Base-by-base conservation (phyloP, 2,113 vertebrate genomes). In the Phyllopteryx taeniolatus region DNA sequence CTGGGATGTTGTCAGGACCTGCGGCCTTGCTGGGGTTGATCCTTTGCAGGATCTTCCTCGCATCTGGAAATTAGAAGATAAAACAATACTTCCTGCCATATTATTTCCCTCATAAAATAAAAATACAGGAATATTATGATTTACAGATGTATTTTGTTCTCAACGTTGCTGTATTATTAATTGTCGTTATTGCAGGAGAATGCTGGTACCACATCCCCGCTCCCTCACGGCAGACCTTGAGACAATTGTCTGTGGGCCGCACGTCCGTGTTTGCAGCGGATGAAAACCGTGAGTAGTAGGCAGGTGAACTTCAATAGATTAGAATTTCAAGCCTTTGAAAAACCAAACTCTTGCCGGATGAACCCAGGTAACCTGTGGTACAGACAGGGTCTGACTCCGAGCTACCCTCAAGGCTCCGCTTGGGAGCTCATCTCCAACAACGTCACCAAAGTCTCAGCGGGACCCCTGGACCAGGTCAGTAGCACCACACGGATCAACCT, bases 171-270 rank as follows among this genome's bases (percentile, higher is more conserved):
- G 11, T 13, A 13, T 12, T 13, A 13, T 1, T 46, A 13, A 13
- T 46, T 46, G 12, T 13, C 12, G 12, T 46, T 12, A 13, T n/a
- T 73, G n/a, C 79, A 98, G 96, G 98, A 43, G 96, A 98, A 70
- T 97, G 95, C 86, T 99, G 98, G 97, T 98, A 98, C 86, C 97
- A 98, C 80, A 96, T 99, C 79, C 96, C 97, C 0, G 93, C 96
- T 0, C 98, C 98, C 1, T 89, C 86, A 6, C 94, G 93, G 17
- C 96, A 99, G 88, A 95, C 92, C 44, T 85, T 99, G 67, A 94
- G 88, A 61, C 97, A 98, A 79, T 95, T 98, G 65, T 98, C 97
- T 0, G 97, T 98, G 13, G 98, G 98, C 11, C 89, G 95, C 76
- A 98, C 95, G 0, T 96, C 98, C 0, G 96, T 99, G 54, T 98